These are phyloP conservation scores for Euzetes globulus DNA, from an alignment of 2,888 invertebrate genomes.

Conservation along the genomic window DNA sequence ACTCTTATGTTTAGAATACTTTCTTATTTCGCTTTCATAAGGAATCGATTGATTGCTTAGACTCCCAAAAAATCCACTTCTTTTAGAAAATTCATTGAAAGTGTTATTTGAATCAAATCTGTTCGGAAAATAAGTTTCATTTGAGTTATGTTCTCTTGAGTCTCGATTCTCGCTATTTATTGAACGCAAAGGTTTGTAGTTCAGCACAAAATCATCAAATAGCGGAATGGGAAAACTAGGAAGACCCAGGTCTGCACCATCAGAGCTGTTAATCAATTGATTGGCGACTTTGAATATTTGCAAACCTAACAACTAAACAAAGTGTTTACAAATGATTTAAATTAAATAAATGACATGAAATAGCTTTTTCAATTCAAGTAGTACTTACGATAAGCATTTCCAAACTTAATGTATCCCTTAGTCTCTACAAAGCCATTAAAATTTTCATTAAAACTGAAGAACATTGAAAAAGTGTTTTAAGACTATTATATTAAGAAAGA, in stretches of 20 bases:
- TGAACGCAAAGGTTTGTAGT: not conserved
- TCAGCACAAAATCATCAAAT: not conserved
- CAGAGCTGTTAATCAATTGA: not conserved
- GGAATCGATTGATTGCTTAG: not conserved
- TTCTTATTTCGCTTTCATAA: not conserved
- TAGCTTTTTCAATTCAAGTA: not conserved
- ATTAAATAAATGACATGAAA: not conserved
- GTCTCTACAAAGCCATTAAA: not conserved
- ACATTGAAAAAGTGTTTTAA: too few species aligned
- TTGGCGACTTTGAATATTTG: conserved; percentile 8
- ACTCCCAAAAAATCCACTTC: not conserved
- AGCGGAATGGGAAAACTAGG: not conserved
- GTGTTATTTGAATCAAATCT: not conserved
- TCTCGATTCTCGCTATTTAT: not conserved
- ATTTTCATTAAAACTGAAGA: not conserved
- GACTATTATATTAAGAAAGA: too few species aligned
- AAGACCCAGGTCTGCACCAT: not conserved
- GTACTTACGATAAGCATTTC: not conserved
- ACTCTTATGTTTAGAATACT: not conserved
- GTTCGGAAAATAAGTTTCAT: not conserved
- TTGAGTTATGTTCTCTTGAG: not conserved
- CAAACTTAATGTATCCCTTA: not conserved
- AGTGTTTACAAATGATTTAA: too few species aligned
- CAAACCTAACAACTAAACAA: not conserved
- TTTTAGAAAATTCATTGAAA: not conserved